Conservation (phyloP, 2,113 vertebrate species). For the Hirundichthys speculiger region DNA sequence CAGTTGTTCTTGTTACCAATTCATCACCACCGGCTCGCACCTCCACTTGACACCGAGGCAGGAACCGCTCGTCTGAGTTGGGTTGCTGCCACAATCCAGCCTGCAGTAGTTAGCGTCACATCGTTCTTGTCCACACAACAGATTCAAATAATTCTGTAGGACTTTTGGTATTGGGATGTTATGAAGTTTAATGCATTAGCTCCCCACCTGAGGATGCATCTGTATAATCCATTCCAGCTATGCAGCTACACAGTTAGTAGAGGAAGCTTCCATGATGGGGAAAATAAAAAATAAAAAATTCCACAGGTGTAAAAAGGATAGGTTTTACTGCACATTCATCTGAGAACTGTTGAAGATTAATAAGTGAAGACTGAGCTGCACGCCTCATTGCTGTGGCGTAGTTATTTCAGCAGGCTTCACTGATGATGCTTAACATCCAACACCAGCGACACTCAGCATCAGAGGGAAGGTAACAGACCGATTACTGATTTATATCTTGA, state of each 20-base stretch:
- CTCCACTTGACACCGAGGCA: no score
- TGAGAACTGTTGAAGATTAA: slow-evolving; percentile 37
- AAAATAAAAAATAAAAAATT: slow-evolving; percentile 57
- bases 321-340: slow-evolving; percentile 37
- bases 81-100: no score
- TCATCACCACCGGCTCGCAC: no score
- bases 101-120: neutral
- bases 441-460: slow-evolving; percentile 15
- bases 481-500: slow-evolving; percentile 43
- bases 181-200: slow-evolving; percentile 49
- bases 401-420: slow-evolving; percentile 47
- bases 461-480: slow-evolving; percentile 41
- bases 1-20: no score
- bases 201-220: slow-evolving; percentile 43
- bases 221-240: slow-evolving; percentile 53
- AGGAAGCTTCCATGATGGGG: slow-evolving; percentile 12
- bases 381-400: slow-evolving; percentile 38
- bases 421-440: slow-evolving; percentile 59
- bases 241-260: slow-evolving; percentile 46
- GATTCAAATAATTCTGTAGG: slow-evolving; percentile 22
- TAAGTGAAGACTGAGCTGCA: slow-evolving; percentile 56
- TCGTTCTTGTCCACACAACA: slow-evolving; percentile 25
- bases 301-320: slow-evolving; percentile 27
- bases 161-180: slow-evolving; percentile 23
- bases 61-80: no score